These are phyloP conservation scores for Erythrolamprus reginae DNA, from an alignment of 2,113 vertebrate genomes.

Conservation along the genomic window DNA sequence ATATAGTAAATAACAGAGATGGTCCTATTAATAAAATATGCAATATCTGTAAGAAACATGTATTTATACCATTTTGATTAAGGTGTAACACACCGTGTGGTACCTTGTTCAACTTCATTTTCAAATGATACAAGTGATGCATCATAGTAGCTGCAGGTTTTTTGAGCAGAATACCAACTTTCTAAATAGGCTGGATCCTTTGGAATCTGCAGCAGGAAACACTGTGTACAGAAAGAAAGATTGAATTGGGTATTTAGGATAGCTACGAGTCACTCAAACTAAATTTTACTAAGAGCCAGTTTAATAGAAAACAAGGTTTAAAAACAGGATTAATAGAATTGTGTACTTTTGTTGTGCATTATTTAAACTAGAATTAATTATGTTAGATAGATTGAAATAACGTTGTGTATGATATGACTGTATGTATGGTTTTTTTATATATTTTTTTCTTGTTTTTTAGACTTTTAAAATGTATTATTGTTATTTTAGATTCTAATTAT, in stretches of 20 bases:
- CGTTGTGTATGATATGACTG: too few relatives aligned
- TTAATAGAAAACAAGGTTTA: too few relatives aligned
- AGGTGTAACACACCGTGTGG: not conserved
- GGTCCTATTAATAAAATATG: not conserved
- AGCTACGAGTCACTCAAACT: not conserved
- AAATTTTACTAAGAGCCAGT: too few relatives aligned
- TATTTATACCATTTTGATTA: not conserved
- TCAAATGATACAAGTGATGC: slow-evolving; percentile 79
- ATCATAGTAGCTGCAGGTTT: slow-evolving; percentile 73
- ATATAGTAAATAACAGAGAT: not conserved
- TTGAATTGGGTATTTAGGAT: slow-evolving; percentile 2
- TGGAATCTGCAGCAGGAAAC: slow-evolving; percentile 81
- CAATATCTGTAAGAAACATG: not conserved
- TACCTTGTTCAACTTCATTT: slow-evolving; percentile 91
- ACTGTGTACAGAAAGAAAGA: slow-evolving; percentile 65
- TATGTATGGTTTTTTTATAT: too few relatives aligned
- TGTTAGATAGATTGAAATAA: too few relatives aligned
- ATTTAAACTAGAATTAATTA: too few relatives aligned
- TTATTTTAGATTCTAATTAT: too few relatives aligned
- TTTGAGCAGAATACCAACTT: slow-evolving; percentile 79
- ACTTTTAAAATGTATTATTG: too few relatives aligned
- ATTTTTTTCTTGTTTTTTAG: too few relatives aligned
- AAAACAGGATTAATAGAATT: too few relatives aligned
- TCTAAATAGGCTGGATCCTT: slow-evolving; percentile 68
- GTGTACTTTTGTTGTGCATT: too few relatives aligned